A percentile compares a stretch with the other conserved stretches of the same genome.
phyloP scores from a whole-genome alignment of 2,113 vertebrate genomes.

The Oophaga pumilio region DNA sequence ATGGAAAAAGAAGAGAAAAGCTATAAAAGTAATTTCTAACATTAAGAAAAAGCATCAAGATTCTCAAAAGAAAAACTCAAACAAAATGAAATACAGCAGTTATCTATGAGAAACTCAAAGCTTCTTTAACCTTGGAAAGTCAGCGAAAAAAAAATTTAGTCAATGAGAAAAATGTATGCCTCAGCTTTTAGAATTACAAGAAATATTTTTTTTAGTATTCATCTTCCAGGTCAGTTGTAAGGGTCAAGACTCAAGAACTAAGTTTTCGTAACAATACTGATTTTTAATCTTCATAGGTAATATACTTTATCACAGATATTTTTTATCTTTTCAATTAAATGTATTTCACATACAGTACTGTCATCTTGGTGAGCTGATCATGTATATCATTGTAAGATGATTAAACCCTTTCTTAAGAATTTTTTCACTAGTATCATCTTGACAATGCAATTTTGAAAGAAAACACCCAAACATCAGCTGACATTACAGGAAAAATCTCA shows the following conservation, averaged over 20 bases:
- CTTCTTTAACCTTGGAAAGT: conserved; percentile 46
- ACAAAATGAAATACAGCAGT: neutral
- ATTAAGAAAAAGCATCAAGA: conserved; percentile 29
- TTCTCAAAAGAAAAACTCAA: conserved; percentile 24
- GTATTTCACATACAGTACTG: too few species aligned
- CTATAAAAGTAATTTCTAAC: conserved; percentile 21
- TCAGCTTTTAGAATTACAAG: conserved; percentile 38
- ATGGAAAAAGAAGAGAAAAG: neutral
- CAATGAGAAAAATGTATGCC: conserved; percentile 45
- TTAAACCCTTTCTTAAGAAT: too few species aligned
- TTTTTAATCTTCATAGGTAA: neutral
- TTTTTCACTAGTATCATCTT: too few species aligned
- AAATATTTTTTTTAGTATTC: conserved; percentile 27
- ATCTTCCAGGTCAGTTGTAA: neutral
- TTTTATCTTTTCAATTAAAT: neutral
- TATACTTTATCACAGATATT: neutral
- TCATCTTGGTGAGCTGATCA: too few species aligned
- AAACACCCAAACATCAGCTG: too few species aligned
- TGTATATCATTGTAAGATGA: too few species aligned
- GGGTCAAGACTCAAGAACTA: neutral
- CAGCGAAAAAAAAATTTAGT: conserved; percentile 27
- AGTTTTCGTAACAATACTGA: neutral
- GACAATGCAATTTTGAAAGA: too few species aligned
- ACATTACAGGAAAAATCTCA: too few species aligned
- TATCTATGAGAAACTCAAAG: conserved; percentile 28